Conservation (phyloP, 2,888 invertebrate genomes). For the Amphiduros pacificus region DNA sequence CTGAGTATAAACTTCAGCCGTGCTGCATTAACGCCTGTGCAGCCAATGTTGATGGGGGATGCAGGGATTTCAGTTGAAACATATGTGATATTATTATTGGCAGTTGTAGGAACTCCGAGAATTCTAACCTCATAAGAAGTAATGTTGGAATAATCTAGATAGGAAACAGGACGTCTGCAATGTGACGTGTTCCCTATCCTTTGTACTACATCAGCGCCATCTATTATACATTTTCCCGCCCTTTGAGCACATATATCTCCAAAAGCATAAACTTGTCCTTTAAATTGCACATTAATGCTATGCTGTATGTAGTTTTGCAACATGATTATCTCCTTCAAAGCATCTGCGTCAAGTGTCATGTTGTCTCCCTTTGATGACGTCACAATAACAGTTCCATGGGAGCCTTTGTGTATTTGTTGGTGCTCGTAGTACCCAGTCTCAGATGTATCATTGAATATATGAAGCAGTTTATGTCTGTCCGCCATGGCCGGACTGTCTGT, state of each 20-base stretch:
- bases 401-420: constrained; percentile 15
- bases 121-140: neutral
- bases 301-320: neutral
- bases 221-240: constrained; percentile 27
- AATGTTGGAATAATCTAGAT: no score
- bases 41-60: neutral
- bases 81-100: no score
- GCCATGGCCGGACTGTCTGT: constrained; percentile 11
- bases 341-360: constrained; percentile 1
- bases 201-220: constrained; percentile 14
- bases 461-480: neutral
- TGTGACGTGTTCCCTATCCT: neutral
- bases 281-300: neutral
- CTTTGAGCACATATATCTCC: constrained; percentile 31
- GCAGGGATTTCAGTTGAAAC: neutral
- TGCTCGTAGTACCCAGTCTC: constrained; percentile 10
- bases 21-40: constrained; percentile 6
- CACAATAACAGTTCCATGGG: constrained; percentile 17
- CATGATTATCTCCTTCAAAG: constrained; percentile 2
- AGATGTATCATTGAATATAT: neutral
- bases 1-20: constrained; percentile 19
- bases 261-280: neutral
- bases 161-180: constrained; percentile 22
- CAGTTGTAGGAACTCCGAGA: no score
- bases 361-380: neutral